These are phyloP conservation scores for Temnothorax unifasciatus DNA, from an alignment of 2,888 invertebrate genomes.

Conservation along the genomic window DNA sequence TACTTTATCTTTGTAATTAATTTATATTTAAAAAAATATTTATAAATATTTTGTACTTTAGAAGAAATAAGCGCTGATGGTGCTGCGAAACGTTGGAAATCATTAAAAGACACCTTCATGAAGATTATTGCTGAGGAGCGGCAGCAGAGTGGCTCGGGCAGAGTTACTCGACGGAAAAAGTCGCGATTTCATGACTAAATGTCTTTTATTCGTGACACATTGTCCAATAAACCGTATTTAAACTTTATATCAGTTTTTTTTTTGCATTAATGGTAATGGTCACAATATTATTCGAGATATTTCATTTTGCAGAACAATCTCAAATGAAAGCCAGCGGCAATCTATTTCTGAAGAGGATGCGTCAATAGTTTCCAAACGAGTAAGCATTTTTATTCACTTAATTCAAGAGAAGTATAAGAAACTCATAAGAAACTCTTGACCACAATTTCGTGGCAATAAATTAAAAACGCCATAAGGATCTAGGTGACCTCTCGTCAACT, in stretches of 20 bases:
- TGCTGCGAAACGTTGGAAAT: not conserved
- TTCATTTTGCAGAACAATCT: not conserved
- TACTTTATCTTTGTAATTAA: not conserved
- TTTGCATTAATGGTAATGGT: not conserved
- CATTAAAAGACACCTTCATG: slow-evolving; percentile 2
- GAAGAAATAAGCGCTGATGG: slow-evolving; percentile 1
- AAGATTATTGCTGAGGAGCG: slow-evolving; percentile 9
- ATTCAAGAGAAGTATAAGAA: not conserved
- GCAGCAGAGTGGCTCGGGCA: not conserved
- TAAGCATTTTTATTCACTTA: not conserved
- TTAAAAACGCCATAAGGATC: too few relatives aligned
- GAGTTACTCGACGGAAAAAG: not conserved
- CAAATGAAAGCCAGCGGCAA: not conserved
- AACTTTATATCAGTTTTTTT: not conserved
- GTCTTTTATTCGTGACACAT: not conserved
- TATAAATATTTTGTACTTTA: slow-evolving; percentile 10
- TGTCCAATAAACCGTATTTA: not conserved
- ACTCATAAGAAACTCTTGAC: too few relatives aligned
- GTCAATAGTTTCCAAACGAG: not conserved
- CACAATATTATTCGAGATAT: not conserved
- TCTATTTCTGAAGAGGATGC: not conserved
- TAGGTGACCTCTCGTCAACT: too few relatives aligned
- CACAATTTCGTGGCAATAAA: too few relatives aligned
- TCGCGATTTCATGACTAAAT: not conserved
- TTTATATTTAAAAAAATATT: slow-evolving; percentile 6